Percentiles rank a stretch among this genome's conserved stretches.
Conservation (phyloP, 2,113 vertebrate genomes). For the Corapipo altera region DNA sequence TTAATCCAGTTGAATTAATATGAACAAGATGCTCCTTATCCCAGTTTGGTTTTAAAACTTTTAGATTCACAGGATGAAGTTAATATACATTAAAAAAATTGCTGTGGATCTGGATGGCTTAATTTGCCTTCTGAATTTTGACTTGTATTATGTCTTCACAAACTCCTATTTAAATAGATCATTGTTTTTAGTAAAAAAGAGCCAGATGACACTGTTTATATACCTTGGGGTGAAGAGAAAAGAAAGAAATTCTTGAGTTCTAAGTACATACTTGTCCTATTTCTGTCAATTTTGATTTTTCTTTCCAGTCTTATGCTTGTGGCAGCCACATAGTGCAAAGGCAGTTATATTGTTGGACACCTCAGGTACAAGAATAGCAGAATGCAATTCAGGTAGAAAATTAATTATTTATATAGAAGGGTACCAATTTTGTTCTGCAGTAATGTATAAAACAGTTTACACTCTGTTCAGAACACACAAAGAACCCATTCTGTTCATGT, state of each 20-base stretch:
- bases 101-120: background rate
- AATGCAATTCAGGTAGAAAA: slow-evolving; percentile 22
- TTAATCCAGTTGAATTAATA: slow-evolving; percentile 25
- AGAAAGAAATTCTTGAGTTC: slow-evolving; percentile 35
- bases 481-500: background rate
- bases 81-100: background rate
- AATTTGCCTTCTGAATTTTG: background rate
- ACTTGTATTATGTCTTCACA: background rate
- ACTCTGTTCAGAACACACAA: background rate
- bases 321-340: slow-evolving; percentile 43
- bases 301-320: slow-evolving; percentile 51
- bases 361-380: slow-evolving; percentile 37
- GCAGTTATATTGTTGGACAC: slow-evolving; percentile 46
- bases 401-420: slow-evolving; percentile 36
- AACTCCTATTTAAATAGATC: background rate
- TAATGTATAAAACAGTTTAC: background rate
- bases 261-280: slow-evolving; percentile 62
- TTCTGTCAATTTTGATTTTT: slow-evolving; percentile 74
- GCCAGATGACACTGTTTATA: background rate
- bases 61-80: background rate
- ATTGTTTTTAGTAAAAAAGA: slow-evolving; percentile 1
- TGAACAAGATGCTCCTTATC: background rate
- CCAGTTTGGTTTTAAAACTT: background rate
- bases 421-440: background rate
- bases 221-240: slow-evolving; percentile 15